Evolutionary conservation across 53 echinoderm and acorn worm species (phyloP), one percentile per base, ranked within the genome.

Genomic region (Stichopus horrens): DNA sequence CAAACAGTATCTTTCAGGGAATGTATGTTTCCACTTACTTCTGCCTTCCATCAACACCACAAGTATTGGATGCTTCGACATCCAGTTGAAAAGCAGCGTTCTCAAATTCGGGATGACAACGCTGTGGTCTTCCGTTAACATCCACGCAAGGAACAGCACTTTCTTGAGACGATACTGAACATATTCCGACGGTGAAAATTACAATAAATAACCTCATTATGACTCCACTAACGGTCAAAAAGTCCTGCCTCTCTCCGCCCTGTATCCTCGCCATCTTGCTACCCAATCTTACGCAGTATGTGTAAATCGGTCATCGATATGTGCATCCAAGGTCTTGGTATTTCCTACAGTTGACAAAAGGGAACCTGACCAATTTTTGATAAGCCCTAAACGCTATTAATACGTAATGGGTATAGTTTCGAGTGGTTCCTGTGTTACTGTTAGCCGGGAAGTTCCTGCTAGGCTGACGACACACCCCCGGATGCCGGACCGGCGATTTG

Each of bases 21-120:
- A 67, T 52, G 5, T 55, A 79, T 37, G 21, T 21, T 84, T 23
- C n/a, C 14, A 87, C 87, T 87, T 75, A 87, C 87, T 87, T 87
- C 23, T 87, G 74, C 54, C 58, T 19, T 18, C 23, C n/a, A 73
- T 85, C 87, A 53, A 75, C 88, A 18, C 98, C 98, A 71, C 98
- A 97, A 9, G 98, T 97, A 86, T 97, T 97, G 54, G 95, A 91
- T 7, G 98, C 95, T 89, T 94, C 92, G 7, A 93, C 94, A 74
- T 90, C 91, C 75, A 97, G 76, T 76, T 97, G 91, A 86, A 95
- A 97, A 76, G 98, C 98, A 57, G 98, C 98, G 60, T 97, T 97
- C 74, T 95, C 94, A 55, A 97, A 97, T 88, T 94, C 94, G 52
- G 98, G 95, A 76, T 92, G 90, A 58, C 98, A 97, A 74, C 98